Conservation (phyloP, 2,888 invertebrate genomes). For the Colletes collaris region DNA sequence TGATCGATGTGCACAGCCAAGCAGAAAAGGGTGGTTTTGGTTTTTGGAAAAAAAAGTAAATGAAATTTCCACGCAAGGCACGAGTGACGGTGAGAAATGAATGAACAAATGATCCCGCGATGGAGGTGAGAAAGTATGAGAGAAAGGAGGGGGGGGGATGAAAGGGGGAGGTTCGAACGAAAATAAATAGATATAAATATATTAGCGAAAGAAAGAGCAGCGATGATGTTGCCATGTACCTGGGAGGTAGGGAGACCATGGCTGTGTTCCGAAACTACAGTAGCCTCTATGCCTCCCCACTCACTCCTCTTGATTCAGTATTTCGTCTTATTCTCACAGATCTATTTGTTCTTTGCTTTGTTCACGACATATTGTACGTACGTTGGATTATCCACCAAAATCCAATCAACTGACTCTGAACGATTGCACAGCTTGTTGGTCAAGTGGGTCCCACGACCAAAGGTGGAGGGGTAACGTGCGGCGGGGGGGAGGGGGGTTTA, state of each 20-base stretch:
- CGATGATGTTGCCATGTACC: constrained; percentile 84
- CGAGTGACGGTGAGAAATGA: constrained; percentile 69
- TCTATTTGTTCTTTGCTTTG: constrained; percentile 74
- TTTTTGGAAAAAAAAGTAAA: background rate
- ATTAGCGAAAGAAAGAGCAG: constrained; percentile 73
- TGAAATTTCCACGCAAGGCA: constrained; percentile 63
- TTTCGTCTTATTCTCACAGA: constrained; percentile 72
- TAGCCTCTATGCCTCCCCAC: constrained; percentile 80
- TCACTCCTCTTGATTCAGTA: constrained; percentile 76
- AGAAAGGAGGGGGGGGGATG: constrained; percentile 16
- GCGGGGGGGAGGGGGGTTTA: constrained; percentile 70
- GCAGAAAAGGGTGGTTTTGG: constrained; percentile 58
- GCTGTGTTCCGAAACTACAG: constrained; percentile 87
- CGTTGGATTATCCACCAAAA: constrained; percentile 77
- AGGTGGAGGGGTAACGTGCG: constrained; percentile 73
- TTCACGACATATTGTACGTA: constrained; percentile 76
- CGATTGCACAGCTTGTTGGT: constrained; percentile 77
- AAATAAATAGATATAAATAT: constrained; percentile 54
- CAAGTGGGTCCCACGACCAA: constrained; percentile 78
- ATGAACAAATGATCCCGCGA: constrained; percentile 68
- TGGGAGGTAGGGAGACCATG: constrained; percentile 87
- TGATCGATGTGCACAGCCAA: constrained; percentile 79
- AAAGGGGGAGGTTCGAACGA: background rate
- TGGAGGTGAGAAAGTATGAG: constrained; percentile 37
- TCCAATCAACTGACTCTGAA: constrained; percentile 79